A percentile compares a stretch with the other conserved stretches of the same genome.
phyloP scores from a whole-genome alignment of 2,113 vertebrate species.

The Montifringilla adamsi region DNA sequence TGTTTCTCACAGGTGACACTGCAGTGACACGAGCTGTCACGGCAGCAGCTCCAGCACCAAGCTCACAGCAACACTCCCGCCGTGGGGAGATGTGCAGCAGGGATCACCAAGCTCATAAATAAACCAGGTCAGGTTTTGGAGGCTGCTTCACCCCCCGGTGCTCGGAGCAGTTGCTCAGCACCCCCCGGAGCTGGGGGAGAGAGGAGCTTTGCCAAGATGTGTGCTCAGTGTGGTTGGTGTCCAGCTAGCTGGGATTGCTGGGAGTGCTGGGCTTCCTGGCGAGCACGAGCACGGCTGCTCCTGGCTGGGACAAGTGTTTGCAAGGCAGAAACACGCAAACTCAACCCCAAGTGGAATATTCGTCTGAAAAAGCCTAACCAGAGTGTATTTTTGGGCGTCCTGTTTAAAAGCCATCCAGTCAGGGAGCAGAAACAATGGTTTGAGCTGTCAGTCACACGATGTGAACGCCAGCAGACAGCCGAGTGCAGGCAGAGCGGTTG shows the following conservation, averaged over 20 bases:
- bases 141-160: background rate
- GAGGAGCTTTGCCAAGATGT: constrained; percentile 23
- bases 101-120: background rate
- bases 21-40: accelerated
- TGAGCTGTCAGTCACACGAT: constrained; percentile 4
- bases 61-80: background rate
- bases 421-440: constrained; percentile 47
- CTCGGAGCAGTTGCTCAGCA: background rate
- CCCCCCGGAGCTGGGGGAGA: background rate
- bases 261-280: background rate
- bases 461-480: background rate
- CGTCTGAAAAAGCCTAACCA: background rate
- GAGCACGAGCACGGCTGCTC: background rate
- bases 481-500: background rate
- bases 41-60: background rate
- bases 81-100: background rate
- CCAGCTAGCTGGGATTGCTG: constrained; percentile 14
- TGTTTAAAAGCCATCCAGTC: background rate
- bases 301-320: background rate
- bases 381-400: constrained; percentile 47
- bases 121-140: background rate
- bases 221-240: background rate
- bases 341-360: background rate
- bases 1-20: background rate
- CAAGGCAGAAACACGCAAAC: background rate